Percentiles rank a stretch among this genome's conserved stretches.
phyloP scores from a whole-genome alignment of 2,113 vertebrate species.

The Gopherus evgoodei region DNA sequence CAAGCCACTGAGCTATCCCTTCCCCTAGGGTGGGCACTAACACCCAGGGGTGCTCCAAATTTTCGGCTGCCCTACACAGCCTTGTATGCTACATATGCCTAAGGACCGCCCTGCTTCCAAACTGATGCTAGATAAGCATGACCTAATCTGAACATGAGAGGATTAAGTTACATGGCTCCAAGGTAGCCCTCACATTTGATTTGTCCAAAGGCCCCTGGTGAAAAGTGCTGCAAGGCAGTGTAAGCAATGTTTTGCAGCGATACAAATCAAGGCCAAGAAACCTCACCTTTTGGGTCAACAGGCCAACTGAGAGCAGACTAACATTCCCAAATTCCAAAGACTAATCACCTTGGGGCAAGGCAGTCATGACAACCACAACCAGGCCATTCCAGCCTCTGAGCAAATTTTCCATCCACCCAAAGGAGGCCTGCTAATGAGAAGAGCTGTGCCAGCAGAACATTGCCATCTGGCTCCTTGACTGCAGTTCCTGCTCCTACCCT shows the following conservation, averaged over 20 bases:
- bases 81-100: no score
- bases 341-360: background rate
- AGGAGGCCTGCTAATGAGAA: background rate
- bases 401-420: background rate
- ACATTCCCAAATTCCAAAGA: background rate
- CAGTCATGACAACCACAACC: background rate
- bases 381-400: background rate
- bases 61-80: no score
- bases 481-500: background rate
- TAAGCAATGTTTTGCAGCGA: background rate
- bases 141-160: background rate
- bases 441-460: background rate
- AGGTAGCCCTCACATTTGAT: background rate
- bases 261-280: background rate
- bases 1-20: no score
- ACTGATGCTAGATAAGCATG: background rate
- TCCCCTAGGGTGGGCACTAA: no score
- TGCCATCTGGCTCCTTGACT: background rate
- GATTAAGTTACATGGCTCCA: background rate
- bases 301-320: background rate
- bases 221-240: background rate
- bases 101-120: no score
- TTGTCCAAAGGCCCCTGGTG: background rate
- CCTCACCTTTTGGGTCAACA: background rate
- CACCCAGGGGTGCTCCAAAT: no score